Conservation (phyloP, 2,797 vertebrate genomes). For the Danio jaintianensis region DNA sequence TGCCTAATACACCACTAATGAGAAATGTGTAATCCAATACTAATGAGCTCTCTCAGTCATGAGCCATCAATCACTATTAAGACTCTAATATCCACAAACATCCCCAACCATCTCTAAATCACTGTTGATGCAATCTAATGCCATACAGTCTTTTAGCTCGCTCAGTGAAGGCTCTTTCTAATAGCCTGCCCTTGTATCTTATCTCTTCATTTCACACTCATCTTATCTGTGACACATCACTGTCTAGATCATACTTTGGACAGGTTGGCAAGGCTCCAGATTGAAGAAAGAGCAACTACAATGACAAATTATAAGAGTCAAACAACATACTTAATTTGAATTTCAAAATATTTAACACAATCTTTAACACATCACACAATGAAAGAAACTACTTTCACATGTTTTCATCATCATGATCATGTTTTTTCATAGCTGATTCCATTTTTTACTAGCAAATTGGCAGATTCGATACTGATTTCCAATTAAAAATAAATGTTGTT, state of each 20-base stretch:
- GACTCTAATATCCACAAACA: slow-evolving; percentile 27
- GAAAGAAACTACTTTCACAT: too few species aligned
- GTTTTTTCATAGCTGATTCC: too few species aligned
- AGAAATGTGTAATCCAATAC: slow-evolving; percentile 54
- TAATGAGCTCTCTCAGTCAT: slow-evolving; percentile 62
- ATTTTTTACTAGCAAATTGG: too few species aligned
- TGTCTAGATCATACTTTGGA: not conserved
- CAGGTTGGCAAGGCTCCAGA: not conserved
- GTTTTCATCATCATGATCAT: too few species aligned
- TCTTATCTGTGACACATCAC: slow-evolving; percentile 14
- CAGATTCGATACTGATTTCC: too few species aligned
- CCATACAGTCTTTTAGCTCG: not conserved
- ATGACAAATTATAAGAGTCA: not conserved
- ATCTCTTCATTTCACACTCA: not conserved
- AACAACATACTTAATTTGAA: too few species aligned
- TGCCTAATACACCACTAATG: slow-evolving; percentile 54
- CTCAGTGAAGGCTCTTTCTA: not conserved
- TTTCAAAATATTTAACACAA: too few species aligned
- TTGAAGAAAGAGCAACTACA: not conserved
- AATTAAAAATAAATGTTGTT: too few species aligned
- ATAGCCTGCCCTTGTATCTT: not conserved
- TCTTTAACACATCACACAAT: too few species aligned
- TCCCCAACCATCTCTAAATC: slow-evolving; percentile 15
- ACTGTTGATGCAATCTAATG: slow-evolving; percentile 18
- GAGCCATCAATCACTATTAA: slow-evolving; percentile 54